Percentiles rank a stretch among this genome's conserved stretches.
These are phyloP conservation scores for Macroglossus sobrinus DNA, from an alignment of 2,113 vertebrate species.

Conservation along the genomic window DNA sequence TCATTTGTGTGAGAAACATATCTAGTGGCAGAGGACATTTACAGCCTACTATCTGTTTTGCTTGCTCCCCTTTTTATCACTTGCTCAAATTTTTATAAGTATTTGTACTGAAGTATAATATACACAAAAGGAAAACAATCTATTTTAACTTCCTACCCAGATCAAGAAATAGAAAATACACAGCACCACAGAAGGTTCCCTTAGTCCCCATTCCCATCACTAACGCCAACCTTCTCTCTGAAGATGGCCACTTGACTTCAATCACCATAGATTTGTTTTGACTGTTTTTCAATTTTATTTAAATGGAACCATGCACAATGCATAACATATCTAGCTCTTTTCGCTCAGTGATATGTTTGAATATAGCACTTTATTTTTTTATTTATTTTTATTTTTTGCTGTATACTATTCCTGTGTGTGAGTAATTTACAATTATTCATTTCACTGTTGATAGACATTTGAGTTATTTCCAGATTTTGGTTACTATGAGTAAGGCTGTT, in stretches of 20 bases:
- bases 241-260: neutral
- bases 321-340: neutral
- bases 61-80: neutral
- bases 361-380: neutral
- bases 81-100: neutral
- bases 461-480: neutral
- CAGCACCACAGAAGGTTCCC: neutral
- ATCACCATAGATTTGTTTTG: neutral
- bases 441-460: neutral
- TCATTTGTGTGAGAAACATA: neutral
- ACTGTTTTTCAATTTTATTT: neutral
- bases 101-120: neutral
- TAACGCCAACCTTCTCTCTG: neutral
- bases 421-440: neutral
- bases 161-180: neutral
- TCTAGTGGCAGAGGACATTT: neutral
- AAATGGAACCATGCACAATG: neutral
- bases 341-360: neutral
- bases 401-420: neutral
- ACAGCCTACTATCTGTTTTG: neutral
- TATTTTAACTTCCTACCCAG: neutral
- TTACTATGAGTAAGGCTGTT: neutral
- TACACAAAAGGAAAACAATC: neutral
- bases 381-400: neutral
- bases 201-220: neutral